These are phyloP conservation scores for Anas platyrhynchos DNA, from an alignment of 2,113 vertebrate genomes.

Conservation along the genomic window DNA sequence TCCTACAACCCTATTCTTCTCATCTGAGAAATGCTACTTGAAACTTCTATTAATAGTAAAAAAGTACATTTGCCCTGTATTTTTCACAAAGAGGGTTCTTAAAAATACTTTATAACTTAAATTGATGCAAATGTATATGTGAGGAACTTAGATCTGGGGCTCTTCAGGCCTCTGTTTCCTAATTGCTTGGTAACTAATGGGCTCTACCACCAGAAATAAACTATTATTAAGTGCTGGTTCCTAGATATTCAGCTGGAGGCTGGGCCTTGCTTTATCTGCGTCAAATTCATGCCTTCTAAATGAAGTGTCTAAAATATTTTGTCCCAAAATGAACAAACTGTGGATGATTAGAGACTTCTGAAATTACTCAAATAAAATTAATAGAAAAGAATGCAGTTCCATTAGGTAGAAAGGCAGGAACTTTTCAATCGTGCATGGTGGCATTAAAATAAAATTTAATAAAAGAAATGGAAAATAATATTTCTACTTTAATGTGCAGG, in stretches of 20 bases:
- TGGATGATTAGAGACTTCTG: neutral
- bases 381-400: neutral
- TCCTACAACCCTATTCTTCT: conserved; percentile 3
- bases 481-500: neutral
- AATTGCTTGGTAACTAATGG: conserved; percentile 17
- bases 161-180: neutral
- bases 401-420: neutral
- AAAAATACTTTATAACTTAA: conserved; percentile 6
- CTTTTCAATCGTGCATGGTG: neutral
- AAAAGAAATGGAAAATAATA: neutral
- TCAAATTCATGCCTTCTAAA: neutral
- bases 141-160: neutral
- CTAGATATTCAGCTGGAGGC: neutral
- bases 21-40: neutral
- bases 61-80: neutral
- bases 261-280: neutral
- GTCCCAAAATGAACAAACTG: neutral
- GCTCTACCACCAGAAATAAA: neutral
- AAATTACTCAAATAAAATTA: neutral
- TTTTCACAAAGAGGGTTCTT: conserved; percentile 18
- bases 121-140: neutral
- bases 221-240: neutral
- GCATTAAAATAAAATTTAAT: neutral
- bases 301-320: neutral
- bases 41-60: conserved; percentile 9